phyloP scores from a whole-genome alignment of 2,797 vertebrate species.

The Orestias chungarensis region DNA sequence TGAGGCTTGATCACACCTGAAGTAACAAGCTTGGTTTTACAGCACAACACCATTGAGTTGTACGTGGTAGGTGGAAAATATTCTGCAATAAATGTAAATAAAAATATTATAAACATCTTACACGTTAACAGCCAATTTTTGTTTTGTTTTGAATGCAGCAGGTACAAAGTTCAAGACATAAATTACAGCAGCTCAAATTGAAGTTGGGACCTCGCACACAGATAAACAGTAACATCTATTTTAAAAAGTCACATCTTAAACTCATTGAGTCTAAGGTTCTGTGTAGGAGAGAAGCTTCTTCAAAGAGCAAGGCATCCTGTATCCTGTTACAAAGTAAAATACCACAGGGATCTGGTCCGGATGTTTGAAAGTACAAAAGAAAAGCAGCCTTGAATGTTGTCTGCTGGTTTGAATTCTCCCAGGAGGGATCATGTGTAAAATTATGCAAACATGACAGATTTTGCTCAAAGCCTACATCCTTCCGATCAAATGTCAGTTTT shows the following conservation, averaged over 20 bases:
- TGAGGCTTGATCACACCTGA: no score
- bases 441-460: constrained; percentile 16
- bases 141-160: neutral
- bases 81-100: neutral
- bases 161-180: neutral
- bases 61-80: neutral
- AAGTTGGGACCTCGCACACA: no score
- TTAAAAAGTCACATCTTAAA: constrained; percentile 4
- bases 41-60: no score
- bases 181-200: neutral
- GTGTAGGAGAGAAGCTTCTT: constrained; percentile 28
- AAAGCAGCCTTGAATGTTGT: constrained; percentile 38
- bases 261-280: constrained; percentile 16
- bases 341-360: constrained; percentile 45
- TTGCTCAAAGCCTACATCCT: neutral
- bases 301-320: constrained; percentile 53
- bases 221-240: neutral
- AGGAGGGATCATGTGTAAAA: neutral
- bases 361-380: constrained; percentile 27
- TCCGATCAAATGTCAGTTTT: constrained; percentile 1
- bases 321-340: constrained; percentile 51
- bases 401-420: constrained; percentile 1
- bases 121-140: neutral
- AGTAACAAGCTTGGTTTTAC: no score
- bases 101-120: neutral